Conservation (phyloP, 2,797 vertebrate species). For the Pangasius mekongensis region DNA sequence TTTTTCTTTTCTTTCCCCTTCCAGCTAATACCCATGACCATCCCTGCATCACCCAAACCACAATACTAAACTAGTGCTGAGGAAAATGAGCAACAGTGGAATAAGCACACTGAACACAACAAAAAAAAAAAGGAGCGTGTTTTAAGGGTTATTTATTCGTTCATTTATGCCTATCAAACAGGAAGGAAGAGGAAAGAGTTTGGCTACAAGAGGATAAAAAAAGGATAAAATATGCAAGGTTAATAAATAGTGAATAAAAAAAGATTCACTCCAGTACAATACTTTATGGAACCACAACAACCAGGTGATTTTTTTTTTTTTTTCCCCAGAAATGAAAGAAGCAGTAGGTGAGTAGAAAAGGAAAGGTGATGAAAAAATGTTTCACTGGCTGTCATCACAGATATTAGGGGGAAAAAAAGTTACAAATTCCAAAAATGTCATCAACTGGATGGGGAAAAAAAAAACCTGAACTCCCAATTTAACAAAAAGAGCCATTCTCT, state of each 20-base stretch:
- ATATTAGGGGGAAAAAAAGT: neutral
- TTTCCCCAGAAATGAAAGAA: neutral
- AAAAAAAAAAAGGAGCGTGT: neutral
- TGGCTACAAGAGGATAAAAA: conserved; percentile 21
- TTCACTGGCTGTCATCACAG: neutral
- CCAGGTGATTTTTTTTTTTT: neutral
- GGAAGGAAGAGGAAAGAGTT: neutral
- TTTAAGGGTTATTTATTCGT: conserved; percentile 43
- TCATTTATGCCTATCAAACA: conserved; percentile 19
- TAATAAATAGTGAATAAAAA: conserved; percentile 11
- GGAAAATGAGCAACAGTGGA: neutral
- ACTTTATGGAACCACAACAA: neutral
- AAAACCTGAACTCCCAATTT: neutral
- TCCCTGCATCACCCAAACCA: neutral
- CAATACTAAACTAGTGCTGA: neutral
- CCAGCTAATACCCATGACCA: no score
- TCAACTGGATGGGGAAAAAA: neutral
- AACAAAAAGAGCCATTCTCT: conserved; percentile 3
- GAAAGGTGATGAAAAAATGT: conserved; percentile 13
- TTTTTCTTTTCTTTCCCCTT: no score
- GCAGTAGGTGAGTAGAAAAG: neutral
- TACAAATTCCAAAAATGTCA: neutral
- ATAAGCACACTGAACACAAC: neutral
- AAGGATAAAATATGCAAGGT: neutral
- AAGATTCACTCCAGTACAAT: conserved; percentile 3